A percentile compares a stretch with the other conserved stretches of the same genome.
phyloP scores from a whole-genome alignment of 1,140 invertebrate genomes.

The Anastrepha ludens region DNA sequence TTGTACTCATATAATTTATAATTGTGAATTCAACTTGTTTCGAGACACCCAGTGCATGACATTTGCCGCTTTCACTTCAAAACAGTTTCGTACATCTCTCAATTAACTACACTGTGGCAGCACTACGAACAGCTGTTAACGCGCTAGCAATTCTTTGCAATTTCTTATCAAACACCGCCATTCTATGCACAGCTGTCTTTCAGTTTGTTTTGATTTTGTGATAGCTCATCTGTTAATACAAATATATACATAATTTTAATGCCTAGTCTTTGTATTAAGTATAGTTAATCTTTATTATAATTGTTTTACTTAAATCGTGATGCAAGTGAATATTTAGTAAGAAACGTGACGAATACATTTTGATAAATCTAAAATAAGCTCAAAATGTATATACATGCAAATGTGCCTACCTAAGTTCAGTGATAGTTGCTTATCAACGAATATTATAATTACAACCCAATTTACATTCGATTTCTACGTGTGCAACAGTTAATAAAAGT shows the following conservation, averaged over 20 bases:
- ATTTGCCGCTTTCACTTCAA: no score
- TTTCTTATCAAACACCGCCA: not conserved
- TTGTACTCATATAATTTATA: no score
- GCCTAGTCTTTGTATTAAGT: not conserved
- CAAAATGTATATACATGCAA: no score
- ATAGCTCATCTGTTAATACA: not conserved
- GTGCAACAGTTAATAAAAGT: not conserved
- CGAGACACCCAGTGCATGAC: no score
- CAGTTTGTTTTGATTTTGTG: slow-evolving; percentile 41
- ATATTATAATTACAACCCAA: not conserved
- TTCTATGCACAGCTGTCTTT: not conserved
- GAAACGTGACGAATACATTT: not conserved
- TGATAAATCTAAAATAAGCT: no score
- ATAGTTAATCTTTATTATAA: no score
- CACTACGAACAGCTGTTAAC: not conserved
- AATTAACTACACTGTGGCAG: not conserved
- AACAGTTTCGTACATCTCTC: no score
- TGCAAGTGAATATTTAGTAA: no score
- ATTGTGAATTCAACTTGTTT: no score
- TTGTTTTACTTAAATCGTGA: no score
- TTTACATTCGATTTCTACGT: not conserved
- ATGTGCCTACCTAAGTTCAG: no score
- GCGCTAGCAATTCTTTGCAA: not conserved
- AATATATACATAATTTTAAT: not conserved
- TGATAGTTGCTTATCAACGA: not conserved